Evolutionary conservation across 2,113 vertebrate genomes (phyloP).

Genomic region (Gymnarchus niloticus): DNA sequence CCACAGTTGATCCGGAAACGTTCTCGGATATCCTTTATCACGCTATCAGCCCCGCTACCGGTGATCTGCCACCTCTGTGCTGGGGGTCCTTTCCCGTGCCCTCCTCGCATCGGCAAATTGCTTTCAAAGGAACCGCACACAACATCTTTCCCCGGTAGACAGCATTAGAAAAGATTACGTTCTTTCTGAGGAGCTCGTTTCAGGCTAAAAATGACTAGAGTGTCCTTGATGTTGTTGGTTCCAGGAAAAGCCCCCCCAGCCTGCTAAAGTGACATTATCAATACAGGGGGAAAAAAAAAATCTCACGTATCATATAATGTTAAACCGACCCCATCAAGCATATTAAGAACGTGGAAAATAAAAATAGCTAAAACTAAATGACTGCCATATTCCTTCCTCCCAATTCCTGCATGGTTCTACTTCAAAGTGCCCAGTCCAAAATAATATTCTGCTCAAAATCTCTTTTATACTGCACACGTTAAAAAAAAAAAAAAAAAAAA

Average conservation of each 20-base stretch:
- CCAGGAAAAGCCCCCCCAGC: background rate
- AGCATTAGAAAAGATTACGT: background rate
- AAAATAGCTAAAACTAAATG: too few relatives aligned
- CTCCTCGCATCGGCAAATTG: too few relatives aligned
- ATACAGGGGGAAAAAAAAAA: too few relatives aligned
- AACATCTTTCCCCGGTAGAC: background rate
- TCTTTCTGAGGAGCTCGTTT: background rate
- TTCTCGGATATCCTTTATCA: background rate
- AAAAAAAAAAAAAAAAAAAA: too few relatives aligned
- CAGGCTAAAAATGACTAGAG: background rate
- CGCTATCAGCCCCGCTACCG: background rate
- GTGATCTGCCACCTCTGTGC: background rate
- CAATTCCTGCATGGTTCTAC: too few relatives aligned
- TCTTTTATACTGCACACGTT: background rate
- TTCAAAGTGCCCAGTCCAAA: background rate
- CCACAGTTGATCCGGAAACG: background rate
- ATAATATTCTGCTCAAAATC: background rate
- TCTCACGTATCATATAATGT: too few relatives aligned
- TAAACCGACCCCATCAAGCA: too few relatives aligned
- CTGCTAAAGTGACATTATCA: background rate
- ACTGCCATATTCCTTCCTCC: too few relatives aligned
- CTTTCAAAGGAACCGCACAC: background rate
- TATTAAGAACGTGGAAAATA: too few relatives aligned
- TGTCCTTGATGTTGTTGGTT: background rate
- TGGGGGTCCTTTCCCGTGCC: background rate